Evolutionary conservation across 2,797 vertebrate species (phyloP), one percentile per base, ranked within the genome.

Genomic region (Borostomias antarcticus): DNA sequence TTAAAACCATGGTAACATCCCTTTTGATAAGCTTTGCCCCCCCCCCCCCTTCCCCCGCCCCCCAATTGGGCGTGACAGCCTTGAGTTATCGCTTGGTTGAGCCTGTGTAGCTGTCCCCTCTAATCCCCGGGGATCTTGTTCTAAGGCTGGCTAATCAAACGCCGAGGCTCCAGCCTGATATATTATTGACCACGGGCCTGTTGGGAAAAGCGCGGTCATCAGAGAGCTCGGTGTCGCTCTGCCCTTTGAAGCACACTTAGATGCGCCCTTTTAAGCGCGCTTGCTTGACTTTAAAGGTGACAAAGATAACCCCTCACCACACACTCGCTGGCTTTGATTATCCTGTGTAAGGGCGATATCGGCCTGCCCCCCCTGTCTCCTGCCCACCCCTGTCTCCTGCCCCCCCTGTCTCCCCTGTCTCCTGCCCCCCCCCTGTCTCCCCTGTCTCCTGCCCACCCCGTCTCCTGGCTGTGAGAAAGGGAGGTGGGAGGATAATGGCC

Each of bases 121-220:
- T 73, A 62, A 62, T 84, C 82, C 76, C 52, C 51, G 5, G 71
- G 75, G 74, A 77, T 76, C 68, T 54, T 67, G 65, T 72, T 75
- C 67, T 71, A 72, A 70, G 74, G 74, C 67, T 69, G 70, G 68
- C 74, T 79, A 75, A 82, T 86, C 69, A 82, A 81, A 78, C 57
- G 26, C 60, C 35, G 35, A 71, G 69, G 72, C 76, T 78, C 73
- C 25, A 66, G 67, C 57, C 64, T 80, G 76, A 87, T 81, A 70
- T 74, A 76, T 83, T 82, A 84, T 82, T 85, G 83, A 87, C 74
- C 79, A 62, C 72, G 62, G 19, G 73, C 43, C 66, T 76, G 74
- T 73, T 79, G 65, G 63, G 62, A 63, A 68, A 74, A 45, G 30
- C 21, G 63, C 58, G 51, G 9, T 72, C 75, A 79, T 79, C 78